Base-by-base conservation (phyloP, 1,140 invertebrate species). In the Leptinotarsa lineolata region DNA sequence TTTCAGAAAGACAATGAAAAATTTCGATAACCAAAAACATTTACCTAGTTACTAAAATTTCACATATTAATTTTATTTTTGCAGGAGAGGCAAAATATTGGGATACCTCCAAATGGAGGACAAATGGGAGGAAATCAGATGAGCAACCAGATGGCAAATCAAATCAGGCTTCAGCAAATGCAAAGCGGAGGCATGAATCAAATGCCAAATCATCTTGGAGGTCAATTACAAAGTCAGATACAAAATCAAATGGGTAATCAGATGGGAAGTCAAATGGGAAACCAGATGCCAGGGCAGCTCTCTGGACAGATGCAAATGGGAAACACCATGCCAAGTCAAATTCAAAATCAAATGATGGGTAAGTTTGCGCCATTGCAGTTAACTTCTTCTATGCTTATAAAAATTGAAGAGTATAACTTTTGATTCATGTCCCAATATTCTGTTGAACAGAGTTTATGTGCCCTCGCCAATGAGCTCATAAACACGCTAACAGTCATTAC, bases 221-320 rank as follows among this genome's bases (percentile, higher is more conserved):
- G 74, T 46, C 79, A 78, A 71, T 86, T 88, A 82, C 79, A 86
- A 60, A 81, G 81, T 77, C 73, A 78, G 64, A 72, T 82, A 44
- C 84, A 85, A 67, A 85, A 82, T 72, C 89, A 89, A 80, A 88
- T 89, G 79, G 81, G 78, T 24, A 81, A 80, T 71, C 84, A 39
- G 30, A 39, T 39, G 30, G 30, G 30, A 39, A 39, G 8, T 11
- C 30, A 84, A 78, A 83, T 84, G 78, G 64, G 76, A 16, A 76
- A 76, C 24, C 81, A 83, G 58, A 83, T 84, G 76, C 39, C 82
- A 81, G 81, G 73, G 67, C 39, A 76, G 68, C 61, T 78, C 20
- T 63, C 74, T 18, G 75, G 74, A 6, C 74, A 76, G 63, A 76
- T 80, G 63, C 84, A 86, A 77, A 85, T 87, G 77, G 83, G 82